These are phyloP conservation scores for Aldrovandia affinis DNA, from an alignment of 2,797 vertebrate species.

Conservation along the genomic window DNA sequence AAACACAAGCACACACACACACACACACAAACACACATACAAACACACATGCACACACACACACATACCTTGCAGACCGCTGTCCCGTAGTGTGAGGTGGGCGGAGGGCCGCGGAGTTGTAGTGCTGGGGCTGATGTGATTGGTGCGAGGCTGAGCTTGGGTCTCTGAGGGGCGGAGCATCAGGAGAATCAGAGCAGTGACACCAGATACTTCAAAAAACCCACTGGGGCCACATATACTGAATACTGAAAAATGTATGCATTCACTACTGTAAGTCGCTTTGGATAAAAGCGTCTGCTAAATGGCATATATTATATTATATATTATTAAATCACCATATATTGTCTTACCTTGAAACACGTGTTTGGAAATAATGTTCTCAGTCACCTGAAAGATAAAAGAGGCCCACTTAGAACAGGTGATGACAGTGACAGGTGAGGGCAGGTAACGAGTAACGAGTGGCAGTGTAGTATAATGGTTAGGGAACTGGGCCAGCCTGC, in stretches of 20 bases:
- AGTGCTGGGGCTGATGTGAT: background rate
- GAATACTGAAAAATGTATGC: too few relatives aligned
- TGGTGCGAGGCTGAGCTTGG: background rate
- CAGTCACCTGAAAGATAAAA: constrained; percentile 74
- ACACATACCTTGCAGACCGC: background rate
- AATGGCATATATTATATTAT: too few relatives aligned
- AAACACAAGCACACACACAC: background rate
- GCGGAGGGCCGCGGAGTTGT: background rate
- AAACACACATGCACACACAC: background rate
- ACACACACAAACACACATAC: background rate
- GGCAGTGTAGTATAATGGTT: background rate
- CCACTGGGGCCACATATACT: too few relatives aligned
- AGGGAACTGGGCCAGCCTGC: too few relatives aligned
- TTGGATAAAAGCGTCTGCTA: too few relatives aligned
- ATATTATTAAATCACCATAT: too few relatives aligned
- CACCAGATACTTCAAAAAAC: background rate
- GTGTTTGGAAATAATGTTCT: constrained; percentile 76
- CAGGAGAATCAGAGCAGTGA: background rate
- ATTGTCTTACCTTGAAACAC: constrained; percentile 77
- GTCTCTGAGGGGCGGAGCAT: background rate
- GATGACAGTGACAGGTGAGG: background rate
- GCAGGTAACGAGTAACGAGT: background rate
- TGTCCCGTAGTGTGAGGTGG: constrained; percentile 10
- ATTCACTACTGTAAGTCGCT: too few relatives aligned
- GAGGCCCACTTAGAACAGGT: background rate